Conservation (phyloP, 2,113 vertebrate species). For the Lethenteron reissneri region DNA sequence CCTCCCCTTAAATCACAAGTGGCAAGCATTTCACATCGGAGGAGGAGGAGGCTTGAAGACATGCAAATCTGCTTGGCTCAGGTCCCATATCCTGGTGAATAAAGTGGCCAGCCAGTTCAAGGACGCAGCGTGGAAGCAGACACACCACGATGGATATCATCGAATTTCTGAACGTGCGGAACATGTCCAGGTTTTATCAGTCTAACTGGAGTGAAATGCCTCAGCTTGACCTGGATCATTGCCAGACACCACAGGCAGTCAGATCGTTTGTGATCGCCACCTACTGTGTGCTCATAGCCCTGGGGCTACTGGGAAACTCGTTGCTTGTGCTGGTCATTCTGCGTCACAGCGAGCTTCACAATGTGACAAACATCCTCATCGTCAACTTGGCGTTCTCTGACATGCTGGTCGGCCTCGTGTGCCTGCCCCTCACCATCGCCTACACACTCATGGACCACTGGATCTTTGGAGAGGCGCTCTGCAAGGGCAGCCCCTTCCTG, state of each 20-base stretch:
- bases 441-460: constrained; percentile 69
- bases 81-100: no score
- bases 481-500: constrained; percentile 47
- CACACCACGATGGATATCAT: no score
- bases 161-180: no score
- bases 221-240: neutral
- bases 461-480: constrained; percentile 55
- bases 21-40: no score
- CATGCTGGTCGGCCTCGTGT: constrained; percentile 45
- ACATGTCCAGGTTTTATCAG: no score
- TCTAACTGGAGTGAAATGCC: neutral
- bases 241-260: constrained; percentile 5
- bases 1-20: no score
- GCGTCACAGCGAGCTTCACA: constrained; percentile 53
- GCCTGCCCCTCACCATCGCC: constrained; percentile 52
- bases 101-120: no score
- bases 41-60: no score
- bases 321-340: constrained; percentile 45
- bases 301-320: constrained; percentile 48
- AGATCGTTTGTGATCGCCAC: constrained; percentile 12
- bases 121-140: no score
- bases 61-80: no score
- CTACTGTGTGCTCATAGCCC: constrained; percentile 44
- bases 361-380: constrained; percentile 59
- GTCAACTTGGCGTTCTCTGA: constrained; percentile 62